phyloP scores from a whole-genome alignment of 2,888 invertebrate species.

The Hemithea aestivaria region DNA sequence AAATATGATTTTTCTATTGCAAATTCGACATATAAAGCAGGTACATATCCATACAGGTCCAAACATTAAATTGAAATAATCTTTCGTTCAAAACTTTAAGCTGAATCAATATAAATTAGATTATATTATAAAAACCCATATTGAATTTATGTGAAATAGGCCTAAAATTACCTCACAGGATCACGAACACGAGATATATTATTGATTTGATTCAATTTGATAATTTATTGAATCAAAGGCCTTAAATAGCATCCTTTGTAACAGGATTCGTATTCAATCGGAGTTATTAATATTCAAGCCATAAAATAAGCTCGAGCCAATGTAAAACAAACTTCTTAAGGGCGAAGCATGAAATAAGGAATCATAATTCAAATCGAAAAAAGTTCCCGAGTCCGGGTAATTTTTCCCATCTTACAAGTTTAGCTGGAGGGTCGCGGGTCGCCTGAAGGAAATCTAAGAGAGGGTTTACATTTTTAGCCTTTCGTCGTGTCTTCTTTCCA shows the following conservation, averaged over 20 bases:
- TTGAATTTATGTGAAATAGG: too few relatives aligned
- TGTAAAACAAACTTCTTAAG: slow-evolving; percentile 69
- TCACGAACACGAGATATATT: too few relatives aligned
- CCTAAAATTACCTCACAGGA: too few relatives aligned
- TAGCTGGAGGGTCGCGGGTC: slow-evolving; percentile 66
- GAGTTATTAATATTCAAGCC: slow-evolving; percentile 59
- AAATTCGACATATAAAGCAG: too few relatives aligned
- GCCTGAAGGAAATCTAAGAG: slow-evolving; percentile 71
- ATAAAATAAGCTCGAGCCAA: slow-evolving; percentile 57
- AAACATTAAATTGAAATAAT: too few relatives aligned
- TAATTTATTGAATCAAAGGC: too few relatives aligned
- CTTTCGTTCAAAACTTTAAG: too few relatives aligned
- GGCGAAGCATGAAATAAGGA: slow-evolving; percentile 74
- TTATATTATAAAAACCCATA: too few relatives aligned
- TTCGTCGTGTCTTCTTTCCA: slow-evolving; percentile 71
- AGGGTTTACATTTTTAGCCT: slow-evolving; percentile 78
- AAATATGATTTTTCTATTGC: too few relatives aligned
- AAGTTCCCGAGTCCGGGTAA: slow-evolving; percentile 70
- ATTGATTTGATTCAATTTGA: too few relatives aligned
- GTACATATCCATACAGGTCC: too few relatives aligned
- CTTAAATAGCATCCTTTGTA: not conserved
- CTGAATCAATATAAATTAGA: too few relatives aligned
- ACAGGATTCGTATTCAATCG: slow-evolving; percentile 35
- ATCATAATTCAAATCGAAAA: slow-evolving; percentile 79
- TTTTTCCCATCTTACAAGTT: slow-evolving; percentile 78